Percentiles rank a stretch among this genome's conserved stretches.
These are phyloP conservation scores for Hirtodrosophila alboralis DNA, from an alignment of 2,888 invertebrate genomes.

Conservation along the genomic window DNA sequence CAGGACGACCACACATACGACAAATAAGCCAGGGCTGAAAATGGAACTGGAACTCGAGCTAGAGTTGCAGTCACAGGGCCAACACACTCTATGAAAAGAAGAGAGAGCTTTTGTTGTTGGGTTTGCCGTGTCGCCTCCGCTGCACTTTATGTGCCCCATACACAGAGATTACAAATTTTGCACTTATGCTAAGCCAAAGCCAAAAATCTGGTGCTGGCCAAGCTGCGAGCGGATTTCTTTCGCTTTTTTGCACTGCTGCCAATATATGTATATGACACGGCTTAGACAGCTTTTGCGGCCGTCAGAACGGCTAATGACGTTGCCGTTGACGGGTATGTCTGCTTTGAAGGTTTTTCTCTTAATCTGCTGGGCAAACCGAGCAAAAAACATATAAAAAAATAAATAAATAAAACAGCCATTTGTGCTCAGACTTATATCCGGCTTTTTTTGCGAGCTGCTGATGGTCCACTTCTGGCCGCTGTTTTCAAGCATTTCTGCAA, in stretches of 20 bases:
- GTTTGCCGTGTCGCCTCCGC: constrained; percentile 12
- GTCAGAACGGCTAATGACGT: constrained; percentile 57
- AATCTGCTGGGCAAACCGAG: constrained; percentile 30
- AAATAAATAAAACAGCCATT: constrained; percentile 30
- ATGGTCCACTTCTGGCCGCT: constrained; percentile 4
- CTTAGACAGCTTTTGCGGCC: constrained; percentile 73
- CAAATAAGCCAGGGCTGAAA: constrained; percentile 24
- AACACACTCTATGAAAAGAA: too few relatives aligned
- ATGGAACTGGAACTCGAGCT: too few relatives aligned
- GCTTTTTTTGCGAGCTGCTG: constrained; percentile 13
- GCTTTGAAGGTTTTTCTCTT: constrained; percentile 69
- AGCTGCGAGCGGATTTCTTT: constrained; percentile 39
- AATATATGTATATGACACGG: constrained; percentile 45
- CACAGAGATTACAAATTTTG: constrained; percentile 75
- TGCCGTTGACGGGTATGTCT: constrained; percentile 61
- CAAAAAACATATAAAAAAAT: too few relatives aligned
- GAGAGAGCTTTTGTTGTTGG: constrained; percentile 9
- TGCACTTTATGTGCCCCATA: constrained; percentile 52
- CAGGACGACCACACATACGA: constrained; percentile 20
- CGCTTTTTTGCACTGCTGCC: constrained; percentile 39
- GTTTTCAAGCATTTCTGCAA: background rate
- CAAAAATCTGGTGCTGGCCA: constrained; percentile 26
- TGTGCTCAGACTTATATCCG: constrained; percentile 25
- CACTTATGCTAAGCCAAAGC: constrained; percentile 61
- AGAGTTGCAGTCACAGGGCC: background rate